Evolutionary conservation across 2,888 invertebrate genomes (phyloP), one percentile per base, ranked within the genome.

Genomic region (Amblyjoppa proteus): DNA sequence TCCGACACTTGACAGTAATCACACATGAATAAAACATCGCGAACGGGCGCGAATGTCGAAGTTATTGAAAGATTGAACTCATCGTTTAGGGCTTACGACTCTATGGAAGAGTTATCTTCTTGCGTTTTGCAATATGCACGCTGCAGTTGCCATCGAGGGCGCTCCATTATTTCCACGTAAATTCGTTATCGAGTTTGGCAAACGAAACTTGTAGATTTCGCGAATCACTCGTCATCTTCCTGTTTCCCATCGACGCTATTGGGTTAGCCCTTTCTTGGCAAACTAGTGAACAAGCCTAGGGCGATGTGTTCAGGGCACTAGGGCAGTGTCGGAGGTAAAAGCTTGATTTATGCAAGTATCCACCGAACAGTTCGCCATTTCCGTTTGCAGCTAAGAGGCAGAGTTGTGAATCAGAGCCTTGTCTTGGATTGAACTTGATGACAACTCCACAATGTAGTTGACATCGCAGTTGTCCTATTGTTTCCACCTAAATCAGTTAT

Each of bases 281-380:
- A 78, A 78, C 56, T 56, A 13, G 70, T 5, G 68, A 82, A 70
- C 70, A 25, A 78, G 16, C 77, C 69, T 13, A 45, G 20, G 70
- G 56, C 74, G 66, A 79, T 75, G 78, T 56, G 70, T 84, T 71
- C 13, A 70, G 81, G 20, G n/a, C 13, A 41, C 58, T 25, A 16
- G 61, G 20, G 45, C 61, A 11, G 45, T 70, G 16, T 11, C 13
- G 38, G 28, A 71, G 78, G 64, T 25, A 7, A 66, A 76, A 74
- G 73, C 28, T 81, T 20, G 56, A 38, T 58, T 69, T 31, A 64
- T 51, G 31, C 69, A 38, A 74, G 28, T n/a, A 20, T 34, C 41
- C 7, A 41, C 9, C 41, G 11, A 41, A 41, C 41, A 2, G 4
- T 34, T 34, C 4, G 4, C 4, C 34, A 41, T 41, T 2, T 41